These are phyloP conservation scores for Tethya wilhelma DNA, from an alignment of 37 sponge, comb jelly and placozoan species.

Conservation along the genomic window DNA sequence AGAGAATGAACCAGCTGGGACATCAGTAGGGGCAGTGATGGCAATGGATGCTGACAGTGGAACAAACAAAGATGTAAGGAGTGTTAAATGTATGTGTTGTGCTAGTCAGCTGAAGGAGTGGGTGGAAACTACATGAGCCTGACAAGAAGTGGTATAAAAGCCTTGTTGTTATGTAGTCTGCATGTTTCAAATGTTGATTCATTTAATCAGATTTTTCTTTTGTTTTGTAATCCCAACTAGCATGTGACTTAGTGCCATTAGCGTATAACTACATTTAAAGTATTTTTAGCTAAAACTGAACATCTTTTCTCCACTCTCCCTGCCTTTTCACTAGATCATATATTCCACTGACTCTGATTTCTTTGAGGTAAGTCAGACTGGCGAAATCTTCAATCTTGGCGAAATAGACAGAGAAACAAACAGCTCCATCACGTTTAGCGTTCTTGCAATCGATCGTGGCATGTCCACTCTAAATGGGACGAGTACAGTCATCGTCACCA, in stretches of 20 bases:
- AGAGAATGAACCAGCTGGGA: conserved; percentile 30
- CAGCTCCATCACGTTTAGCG: not conserved
- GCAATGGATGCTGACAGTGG: conserved; percentile 68
- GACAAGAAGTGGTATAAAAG: too few species aligned
- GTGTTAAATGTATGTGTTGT: too few species aligned
- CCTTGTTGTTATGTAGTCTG: too few species aligned
- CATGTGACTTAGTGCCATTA: too few species aligned
- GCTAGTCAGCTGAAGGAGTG: too few species aligned
- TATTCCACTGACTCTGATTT: conserved; percentile 11
- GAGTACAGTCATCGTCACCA: conserved; percentile 18
- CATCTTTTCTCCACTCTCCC: not conserved
- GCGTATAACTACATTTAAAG: not conserved
- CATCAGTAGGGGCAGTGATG: conserved; percentile 41
- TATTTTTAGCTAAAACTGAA: not conserved
- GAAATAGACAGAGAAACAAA: conserved; percentile 29
- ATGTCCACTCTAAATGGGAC: conserved; percentile 3
- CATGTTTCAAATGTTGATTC: too few species aligned
- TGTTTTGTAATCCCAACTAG: too few species aligned
- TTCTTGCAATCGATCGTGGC: conserved; percentile 32
- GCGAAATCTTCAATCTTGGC: conserved; percentile 2
- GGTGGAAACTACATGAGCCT: too few species aligned
- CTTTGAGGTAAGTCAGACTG: conserved; percentile 28
- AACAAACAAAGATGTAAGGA: conserved; percentile 34
- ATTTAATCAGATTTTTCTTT: too few species aligned
- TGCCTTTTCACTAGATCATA: conserved; percentile 42